Conservation (phyloP, 2,113 vertebrate species). For the Trogon melanurus region DNA sequence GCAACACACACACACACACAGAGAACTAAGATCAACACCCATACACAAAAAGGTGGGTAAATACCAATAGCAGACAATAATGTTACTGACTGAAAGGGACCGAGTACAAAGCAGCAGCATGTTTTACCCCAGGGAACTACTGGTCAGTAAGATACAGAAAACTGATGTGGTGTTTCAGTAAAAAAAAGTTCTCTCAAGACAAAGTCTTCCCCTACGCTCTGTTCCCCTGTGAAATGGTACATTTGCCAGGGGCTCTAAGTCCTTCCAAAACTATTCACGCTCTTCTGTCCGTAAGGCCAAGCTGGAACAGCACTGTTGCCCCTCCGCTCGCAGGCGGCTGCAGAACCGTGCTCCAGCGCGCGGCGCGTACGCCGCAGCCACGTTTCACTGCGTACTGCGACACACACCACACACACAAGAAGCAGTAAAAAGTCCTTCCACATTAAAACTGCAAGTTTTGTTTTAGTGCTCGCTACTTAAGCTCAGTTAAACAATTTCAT, state of each 20-base stretch:
- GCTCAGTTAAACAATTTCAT: constrained; percentile 40
- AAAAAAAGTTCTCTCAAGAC: background rate
- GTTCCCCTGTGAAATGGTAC: rapidly evolving
- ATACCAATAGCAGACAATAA: background rate
- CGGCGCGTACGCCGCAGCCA: rapidly evolving
- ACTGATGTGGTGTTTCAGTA: background rate
- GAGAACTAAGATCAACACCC: background rate
- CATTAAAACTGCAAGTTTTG: background rate
- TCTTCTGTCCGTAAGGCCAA: rapidly evolving
- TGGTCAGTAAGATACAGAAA: background rate
- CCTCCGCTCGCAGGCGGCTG: background rate
- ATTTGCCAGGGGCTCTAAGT: background rate
- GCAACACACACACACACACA: background rate
- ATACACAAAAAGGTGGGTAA: background rate
- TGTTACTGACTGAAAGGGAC: background rate
- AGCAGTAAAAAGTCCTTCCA: background rate
- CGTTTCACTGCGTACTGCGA: rapidly evolving
- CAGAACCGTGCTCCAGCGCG: rapidly evolving
- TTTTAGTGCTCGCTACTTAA: constrained; percentile 38
- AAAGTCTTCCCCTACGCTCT: background rate
- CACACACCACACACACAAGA: background rate
- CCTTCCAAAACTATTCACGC: background rate
- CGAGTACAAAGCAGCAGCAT: background rate
- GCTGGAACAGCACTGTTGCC: background rate
- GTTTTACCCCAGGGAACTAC: background rate